Percentiles rank a stretch among this genome's conserved stretches.
These are phyloP conservation scores for Diabrotica undecimpunctata DNA, from an alignment of 1,140 invertebrate genomes.

Conservation along the genomic window DNA sequence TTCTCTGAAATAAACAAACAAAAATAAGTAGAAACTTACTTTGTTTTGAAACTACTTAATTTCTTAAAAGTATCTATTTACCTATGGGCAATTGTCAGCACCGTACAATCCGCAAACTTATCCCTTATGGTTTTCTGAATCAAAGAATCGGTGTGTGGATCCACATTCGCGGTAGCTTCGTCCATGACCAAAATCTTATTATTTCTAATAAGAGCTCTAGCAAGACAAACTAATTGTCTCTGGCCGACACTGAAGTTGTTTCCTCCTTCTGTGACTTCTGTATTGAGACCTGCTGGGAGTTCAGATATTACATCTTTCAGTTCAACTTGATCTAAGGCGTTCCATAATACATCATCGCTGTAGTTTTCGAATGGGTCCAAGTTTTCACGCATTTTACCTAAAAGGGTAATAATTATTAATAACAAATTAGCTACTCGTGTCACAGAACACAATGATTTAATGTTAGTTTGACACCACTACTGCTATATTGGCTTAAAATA, in stretches of 20 bases:
- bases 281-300: constrained; percentile 50
- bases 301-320: constrained; percentile 59
- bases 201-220: constrained; percentile 54
- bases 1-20: no score
- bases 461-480: no score
- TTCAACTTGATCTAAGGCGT: constrained; percentile 76
- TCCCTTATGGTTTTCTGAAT: constrained; percentile 62
- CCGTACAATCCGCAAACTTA: constrained; percentile 62
- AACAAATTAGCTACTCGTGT: no score
- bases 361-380: constrained; percentile 80
- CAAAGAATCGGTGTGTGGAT: constrained; percentile 59
- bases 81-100: constrained; percentile 65
- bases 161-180: constrained; percentile 61
- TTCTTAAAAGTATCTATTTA: constrained; percentile 46
- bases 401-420: constrained; percentile 49
- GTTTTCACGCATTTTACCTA: constrained; percentile 73
- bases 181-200: constrained; percentile 59
- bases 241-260: constrained; percentile 56
- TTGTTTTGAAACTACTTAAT: no score
- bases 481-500: no score
- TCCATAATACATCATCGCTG: constrained; percentile 74
- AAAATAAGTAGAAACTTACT: no score
- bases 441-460: no score
- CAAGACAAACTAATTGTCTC: constrained; percentile 56
- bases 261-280: constrained; percentile 61